Conservation (phyloP, 2,888 invertebrate genomes). For the Caenorhabditis panamensis region DNA sequence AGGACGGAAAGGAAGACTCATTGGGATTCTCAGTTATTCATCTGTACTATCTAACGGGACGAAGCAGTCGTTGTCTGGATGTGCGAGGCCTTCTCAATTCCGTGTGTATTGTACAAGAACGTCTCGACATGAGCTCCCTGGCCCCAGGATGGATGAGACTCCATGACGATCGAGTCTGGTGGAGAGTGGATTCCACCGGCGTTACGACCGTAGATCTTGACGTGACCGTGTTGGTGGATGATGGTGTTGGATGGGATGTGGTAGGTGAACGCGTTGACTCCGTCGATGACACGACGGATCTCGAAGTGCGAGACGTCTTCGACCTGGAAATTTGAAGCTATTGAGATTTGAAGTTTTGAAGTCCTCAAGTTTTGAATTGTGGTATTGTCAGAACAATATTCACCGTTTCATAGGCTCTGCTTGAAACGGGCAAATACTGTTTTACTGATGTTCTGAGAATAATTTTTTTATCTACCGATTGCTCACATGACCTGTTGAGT, state of each 20-base stretch:
- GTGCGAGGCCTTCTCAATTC: conserved; percentile 60
- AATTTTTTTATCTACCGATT: no score
- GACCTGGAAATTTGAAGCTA: conserved; percentile 20
- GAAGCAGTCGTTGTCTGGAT: conserved; percentile 50
- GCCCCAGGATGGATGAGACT: conserved; percentile 75
- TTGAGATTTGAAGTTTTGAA: no score
- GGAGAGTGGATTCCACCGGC: conserved; percentile 73
- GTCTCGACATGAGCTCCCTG: conserved; percentile 76
- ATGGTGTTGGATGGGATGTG: conserved; percentile 28
- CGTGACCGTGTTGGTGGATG: conserved; percentile 46
- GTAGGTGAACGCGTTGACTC: conserved; percentile 53
- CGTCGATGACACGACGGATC: conserved; percentile 56
- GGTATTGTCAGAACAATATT: no score
- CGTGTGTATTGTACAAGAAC: conserved; percentile 75
- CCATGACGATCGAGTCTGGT: conserved; percentile 74
- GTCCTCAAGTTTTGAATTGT: no score
- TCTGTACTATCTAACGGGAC: conserved; percentile 30
- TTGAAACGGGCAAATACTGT: no score
- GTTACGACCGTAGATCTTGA: conserved; percentile 56
- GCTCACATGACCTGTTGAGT: no score
- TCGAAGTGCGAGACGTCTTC: conserved; percentile 55
- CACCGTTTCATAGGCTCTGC: no score
- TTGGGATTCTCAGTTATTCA: conserved; percentile 17
- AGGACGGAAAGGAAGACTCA: conserved; percentile 34
- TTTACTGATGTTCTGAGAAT: no score